Conservation (phyloP, 2,888 invertebrate species). For the Tetragonisca angustula region DNA sequence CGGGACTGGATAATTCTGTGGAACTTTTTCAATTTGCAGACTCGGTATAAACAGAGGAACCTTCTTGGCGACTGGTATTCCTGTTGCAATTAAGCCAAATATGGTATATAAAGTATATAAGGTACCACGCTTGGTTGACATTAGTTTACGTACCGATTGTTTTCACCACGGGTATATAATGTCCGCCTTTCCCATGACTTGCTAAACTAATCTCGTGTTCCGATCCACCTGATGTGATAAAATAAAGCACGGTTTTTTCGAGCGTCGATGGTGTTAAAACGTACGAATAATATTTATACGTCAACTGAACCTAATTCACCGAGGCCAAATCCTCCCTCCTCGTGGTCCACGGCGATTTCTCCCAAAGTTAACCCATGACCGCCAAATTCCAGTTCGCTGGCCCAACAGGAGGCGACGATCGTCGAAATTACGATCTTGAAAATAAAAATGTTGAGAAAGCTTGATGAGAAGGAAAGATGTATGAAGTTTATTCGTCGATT, state of each 20-base stretch:
- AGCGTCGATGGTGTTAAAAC: not conserved
- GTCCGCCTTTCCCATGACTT: conserved; percentile 63
- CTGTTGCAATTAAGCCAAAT: conserved; percentile 54
- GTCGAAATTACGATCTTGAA: conserved; percentile 60
- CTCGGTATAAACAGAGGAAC: conserved; percentile 86
- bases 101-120: too few relatives aligned
- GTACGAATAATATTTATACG: not conserved
- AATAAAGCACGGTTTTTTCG: not conserved
- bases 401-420: conserved; percentile 57
- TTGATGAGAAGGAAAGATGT: too few relatives aligned
- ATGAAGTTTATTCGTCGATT: too few relatives aligned
- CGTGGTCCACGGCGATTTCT: conserved; percentile 73
- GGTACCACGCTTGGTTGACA: not conserved
- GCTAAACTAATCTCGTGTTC: conserved; percentile 35
- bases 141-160: conserved; percentile 84
- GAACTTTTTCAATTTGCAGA: conserved; percentile 85
- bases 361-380: conserved; percentile 71
- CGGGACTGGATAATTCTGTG: conserved; percentile 88
- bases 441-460: not conserved
- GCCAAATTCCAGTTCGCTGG: conserved; percentile 51
- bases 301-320: conserved; percentile 59
- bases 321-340: conserved; percentile 54
- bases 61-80: conserved; percentile 86
- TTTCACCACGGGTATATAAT: conserved; percentile 86
- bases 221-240: conserved; percentile 29